A percentile compares a stretch with the other conserved stretches of the same genome.
Conservation (phyloP, 2,797 vertebrate species). For the Notolabrus celidotus region DNA sequence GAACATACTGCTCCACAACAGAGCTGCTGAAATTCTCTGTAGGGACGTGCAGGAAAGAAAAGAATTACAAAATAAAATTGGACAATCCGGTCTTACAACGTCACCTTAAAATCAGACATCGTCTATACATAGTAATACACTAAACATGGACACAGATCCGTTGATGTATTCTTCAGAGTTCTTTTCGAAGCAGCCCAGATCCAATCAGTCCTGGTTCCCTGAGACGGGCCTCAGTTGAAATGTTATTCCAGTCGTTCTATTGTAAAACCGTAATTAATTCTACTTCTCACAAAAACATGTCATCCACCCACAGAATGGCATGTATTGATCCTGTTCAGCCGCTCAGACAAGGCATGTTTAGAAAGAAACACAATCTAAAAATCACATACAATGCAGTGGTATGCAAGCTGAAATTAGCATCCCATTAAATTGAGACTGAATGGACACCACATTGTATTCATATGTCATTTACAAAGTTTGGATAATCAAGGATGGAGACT, state of each 20-base stretch:
- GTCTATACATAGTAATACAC: constrained; percentile 36
- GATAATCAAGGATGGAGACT: not conserved
- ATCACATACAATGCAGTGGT: not conserved
- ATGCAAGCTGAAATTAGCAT: constrained; percentile 15
- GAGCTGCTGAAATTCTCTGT: not conserved
- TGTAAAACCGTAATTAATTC: constrained; percentile 40
- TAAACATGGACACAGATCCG: not conserved
- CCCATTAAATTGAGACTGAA: constrained; percentile 10
- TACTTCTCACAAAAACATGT: constrained; percentile 15
- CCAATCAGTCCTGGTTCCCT: not conserved
- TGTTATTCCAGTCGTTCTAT: constrained; percentile 30
- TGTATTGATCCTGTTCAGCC: constrained; percentile 21
- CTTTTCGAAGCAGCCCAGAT: constrained; percentile 7
- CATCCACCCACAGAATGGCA: constrained; percentile 5
- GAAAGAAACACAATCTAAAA: constrained; percentile 23
- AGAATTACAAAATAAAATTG: constrained; percentile 14
- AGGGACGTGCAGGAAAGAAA: not conserved
- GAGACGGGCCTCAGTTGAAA: constrained; percentile 9
- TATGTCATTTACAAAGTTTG: not conserved
- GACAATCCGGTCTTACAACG: not conserved
- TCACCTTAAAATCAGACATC: not conserved
- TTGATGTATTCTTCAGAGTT: not conserved
- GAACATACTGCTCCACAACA: not conserved
- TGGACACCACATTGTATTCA: constrained; percentile 14
- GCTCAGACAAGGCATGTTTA: constrained; percentile 19